Percentiles rank a stretch among this genome's conserved stretches.
Conservation (phyloP, 2,113 vertebrate species). For the Podarcis raffonei region DNA sequence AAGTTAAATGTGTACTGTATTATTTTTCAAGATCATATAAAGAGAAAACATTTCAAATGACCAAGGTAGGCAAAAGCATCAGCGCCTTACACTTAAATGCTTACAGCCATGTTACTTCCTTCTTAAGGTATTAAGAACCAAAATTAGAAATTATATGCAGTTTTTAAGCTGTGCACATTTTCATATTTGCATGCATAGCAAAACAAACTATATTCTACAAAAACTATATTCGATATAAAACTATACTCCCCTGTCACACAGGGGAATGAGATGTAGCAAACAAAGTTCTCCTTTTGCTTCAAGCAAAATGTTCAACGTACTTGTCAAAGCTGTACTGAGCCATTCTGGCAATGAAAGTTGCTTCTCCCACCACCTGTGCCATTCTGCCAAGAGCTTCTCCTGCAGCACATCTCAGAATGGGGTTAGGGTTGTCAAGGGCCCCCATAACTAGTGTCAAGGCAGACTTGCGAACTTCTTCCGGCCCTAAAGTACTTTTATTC, state of each 20-base stretch:
- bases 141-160: background rate
- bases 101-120: background rate
- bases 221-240: background rate
- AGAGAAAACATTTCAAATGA: background rate
- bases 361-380: constrained; percentile 98
- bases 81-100: background rate
- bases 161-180: background rate
- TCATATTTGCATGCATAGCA: too few species aligned
- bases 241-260: background rate
- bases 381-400: constrained; percentile 97
- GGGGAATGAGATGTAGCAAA: constrained; percentile 6
- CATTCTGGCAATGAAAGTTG: constrained; percentile 97
- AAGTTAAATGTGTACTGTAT: background rate
- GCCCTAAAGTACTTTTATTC: constrained; percentile 97
- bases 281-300: background rate
- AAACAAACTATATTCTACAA: too few species aligned
- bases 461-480: constrained; percentile 96
- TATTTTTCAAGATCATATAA: background rate
- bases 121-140: background rate
- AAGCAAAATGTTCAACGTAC: constrained; percentile 75
- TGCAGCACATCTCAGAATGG: constrained; percentile 95
- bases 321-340: constrained; percentile 99
- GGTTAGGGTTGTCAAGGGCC: constrained; percentile 96
- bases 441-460: constrained; percentile 98
- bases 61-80: background rate